These are phyloP conservation scores for Pantherophis vulpinus DNA, from an alignment of 2,797 vertebrate species.

Conservation along the genomic window DNA sequence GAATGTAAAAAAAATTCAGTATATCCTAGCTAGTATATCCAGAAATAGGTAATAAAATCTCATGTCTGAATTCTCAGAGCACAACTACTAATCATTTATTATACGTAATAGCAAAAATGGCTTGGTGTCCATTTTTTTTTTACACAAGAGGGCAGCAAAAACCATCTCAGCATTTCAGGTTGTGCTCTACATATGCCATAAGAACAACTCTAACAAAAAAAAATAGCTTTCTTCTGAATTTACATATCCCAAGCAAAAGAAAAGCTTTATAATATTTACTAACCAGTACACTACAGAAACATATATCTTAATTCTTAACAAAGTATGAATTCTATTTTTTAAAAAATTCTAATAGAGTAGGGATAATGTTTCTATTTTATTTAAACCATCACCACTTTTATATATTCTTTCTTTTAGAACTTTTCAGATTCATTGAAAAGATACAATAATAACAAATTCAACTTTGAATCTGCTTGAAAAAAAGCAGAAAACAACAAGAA, in stretches of 20 bases:
- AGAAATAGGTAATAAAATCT: background rate
- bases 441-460: background rate
- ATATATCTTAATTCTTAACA: background rate
- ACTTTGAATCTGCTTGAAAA: background rate
- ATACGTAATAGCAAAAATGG: background rate
- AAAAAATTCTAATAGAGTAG: background rate
- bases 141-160: conserved; percentile 61
- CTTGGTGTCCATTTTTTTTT: conserved; percentile 21
- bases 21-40: background rate
- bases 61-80: background rate
- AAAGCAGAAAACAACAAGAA: background rate
- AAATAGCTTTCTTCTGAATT: background rate
- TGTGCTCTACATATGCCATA: background rate
- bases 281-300: background rate
- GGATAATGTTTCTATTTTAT: background rate
- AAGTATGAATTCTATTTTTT: background rate
- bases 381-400: background rate
- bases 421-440: background rate
- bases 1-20: background rate
- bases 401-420: background rate
- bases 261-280: background rate
- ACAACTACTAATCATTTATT: background rate
- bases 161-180: background rate
- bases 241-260: rapidly evolving
- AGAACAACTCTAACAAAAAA: background rate